These are phyloP conservation scores for Megaceryle alcyon DNA, from an alignment of 2,797 vertebrate species.

Conservation along the genomic window DNA sequence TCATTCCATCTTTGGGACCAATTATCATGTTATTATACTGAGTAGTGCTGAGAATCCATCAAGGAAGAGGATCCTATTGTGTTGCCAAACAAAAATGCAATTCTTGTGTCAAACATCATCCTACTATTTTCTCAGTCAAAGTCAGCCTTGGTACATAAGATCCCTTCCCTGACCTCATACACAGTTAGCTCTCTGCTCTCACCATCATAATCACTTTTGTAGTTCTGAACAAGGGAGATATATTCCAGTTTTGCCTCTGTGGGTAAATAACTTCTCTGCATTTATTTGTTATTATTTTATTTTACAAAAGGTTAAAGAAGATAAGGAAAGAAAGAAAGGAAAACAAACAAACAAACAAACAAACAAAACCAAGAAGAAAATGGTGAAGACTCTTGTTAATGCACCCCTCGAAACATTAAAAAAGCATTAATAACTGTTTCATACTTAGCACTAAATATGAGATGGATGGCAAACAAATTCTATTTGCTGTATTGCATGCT, in stretches of 20 bases:
- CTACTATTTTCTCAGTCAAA: neutral
- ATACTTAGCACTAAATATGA: neutral
- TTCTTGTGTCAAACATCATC: neutral
- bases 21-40: slow-evolving; percentile 21
- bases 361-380: neutral
- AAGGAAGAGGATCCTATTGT: slow-evolving; percentile 15
- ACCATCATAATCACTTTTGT: neutral
- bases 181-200: neutral
- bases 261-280: neutral
- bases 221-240: neutral
- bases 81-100: slow-evolving; percentile 17
- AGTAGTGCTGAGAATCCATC: neutral
- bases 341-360: neutral
- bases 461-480: neutral
- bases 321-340: neutral
- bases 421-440: neutral
- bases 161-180: neutral
- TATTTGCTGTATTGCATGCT: neutral
- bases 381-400: neutral
- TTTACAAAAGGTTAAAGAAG: neutral
- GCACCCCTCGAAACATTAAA: neutral
- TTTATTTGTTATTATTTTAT: neutral
- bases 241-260: neutral
- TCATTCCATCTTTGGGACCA: slow-evolving; percentile 48
- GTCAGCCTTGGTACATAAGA: neutral